A percentile compares a stretch with the other conserved stretches of the same genome.
Evolutionary conservation across 2,888 invertebrate genomes (phyloP).

Genomic region (Metellina segmentata): DNA sequence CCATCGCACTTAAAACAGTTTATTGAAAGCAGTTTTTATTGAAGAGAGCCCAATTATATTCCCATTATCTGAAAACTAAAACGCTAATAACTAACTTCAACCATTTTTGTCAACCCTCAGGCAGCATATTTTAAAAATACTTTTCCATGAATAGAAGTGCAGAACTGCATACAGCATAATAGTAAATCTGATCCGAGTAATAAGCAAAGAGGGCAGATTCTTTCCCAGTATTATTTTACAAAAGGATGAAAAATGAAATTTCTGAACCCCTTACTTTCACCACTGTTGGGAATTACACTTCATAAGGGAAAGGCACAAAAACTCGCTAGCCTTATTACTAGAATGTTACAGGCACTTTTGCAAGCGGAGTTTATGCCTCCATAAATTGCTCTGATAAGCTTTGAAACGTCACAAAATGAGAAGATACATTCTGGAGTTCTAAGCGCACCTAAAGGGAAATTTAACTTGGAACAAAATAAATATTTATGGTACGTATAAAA

Average conservation of each 20-base stretch:
- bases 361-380: neutral
- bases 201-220: neutral
- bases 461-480: neutral
- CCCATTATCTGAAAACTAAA: neutral
- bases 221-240: neutral
- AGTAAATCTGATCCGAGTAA: neutral
- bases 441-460: neutral
- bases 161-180: neutral
- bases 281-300: neutral
- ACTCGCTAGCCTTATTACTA: neutral
- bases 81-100: neutral
- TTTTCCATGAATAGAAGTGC: neutral
- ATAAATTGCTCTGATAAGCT: neutral
- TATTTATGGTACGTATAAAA: neutral
- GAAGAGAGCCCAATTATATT: neutral
- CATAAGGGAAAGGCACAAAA: neutral
- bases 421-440: neutral
- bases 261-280: neutral
- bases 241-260: neutral
- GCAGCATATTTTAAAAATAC: neutral
- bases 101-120: neutral
- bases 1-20: no score
- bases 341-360: neutral
- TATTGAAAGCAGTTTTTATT: neutral
- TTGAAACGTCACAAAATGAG: neutral